Evolutionary conservation across 2,888 invertebrate genomes (phyloP), one percentile per base, ranked within the genome.

Genomic region (Drosophila vallismaia): DNA sequence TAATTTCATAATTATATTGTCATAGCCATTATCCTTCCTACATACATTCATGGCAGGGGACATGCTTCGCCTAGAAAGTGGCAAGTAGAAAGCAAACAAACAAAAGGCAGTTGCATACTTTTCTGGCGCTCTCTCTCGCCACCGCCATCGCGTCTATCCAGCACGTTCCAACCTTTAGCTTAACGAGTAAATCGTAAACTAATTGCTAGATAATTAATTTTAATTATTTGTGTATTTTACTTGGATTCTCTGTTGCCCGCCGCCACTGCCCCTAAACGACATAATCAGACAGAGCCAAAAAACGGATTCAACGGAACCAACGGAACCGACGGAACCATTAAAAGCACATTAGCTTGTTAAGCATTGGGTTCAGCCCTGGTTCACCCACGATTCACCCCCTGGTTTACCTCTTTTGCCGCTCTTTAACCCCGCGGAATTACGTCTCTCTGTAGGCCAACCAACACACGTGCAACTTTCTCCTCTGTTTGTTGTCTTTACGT

Each of bases 131-230:
- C 28, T 4, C 9, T 36, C 49, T 45, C 58, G 40, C 24, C 31
- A 44, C 24, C 28, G 28, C n/a, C 26, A 10, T 12, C 42, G 29
- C 48, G 38, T 53, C 73, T 19, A 5, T 48, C 46, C 54, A 33
- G 42, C 63, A 70, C 75, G 66, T 58, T 66, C 44, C 50, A 56
- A 52, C 71, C 63, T 63, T 70, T 63, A 60, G 72, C 77, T 59
- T 86, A 86, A 86, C 84, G 83, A 86, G 86, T 83, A 86, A 83
- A 86, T 86, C 86, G 83, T 86, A 77, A 86, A 83, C 86, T 83
- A 83, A 83, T 83, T 83, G 83, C 83, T 77, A 79, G 86, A 86
- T 83, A 83, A 83, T 83, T 83, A 83, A 83, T 86, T 83, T 86
- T 86, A 86, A 83, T 83, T 83, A 83, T 83, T 83, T 83, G 84